Evolutionary conservation across 2,113 vertebrate species (phyloP), one percentile per base, ranked within the genome.

Genomic region (Corythaeola cristata): DNA sequence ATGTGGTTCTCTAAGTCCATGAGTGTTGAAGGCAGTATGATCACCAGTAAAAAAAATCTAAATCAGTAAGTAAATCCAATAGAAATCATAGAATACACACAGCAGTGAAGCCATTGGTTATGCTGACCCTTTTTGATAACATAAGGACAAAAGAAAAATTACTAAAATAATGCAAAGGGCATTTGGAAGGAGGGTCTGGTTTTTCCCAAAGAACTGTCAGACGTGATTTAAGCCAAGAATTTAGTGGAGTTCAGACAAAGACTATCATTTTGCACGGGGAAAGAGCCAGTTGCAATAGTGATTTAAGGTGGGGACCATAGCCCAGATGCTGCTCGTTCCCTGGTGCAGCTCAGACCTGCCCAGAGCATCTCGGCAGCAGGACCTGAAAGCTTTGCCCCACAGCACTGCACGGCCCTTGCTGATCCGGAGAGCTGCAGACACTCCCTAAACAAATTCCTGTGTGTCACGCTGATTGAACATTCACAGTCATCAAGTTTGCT

Each of bases 231-330:
- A n/a, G 32, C 22, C 32, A 47, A 55, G 22, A 39, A 32, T 79
- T 88, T 21, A 56, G 45, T 10, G 37, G 49, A 35, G 52, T 62
- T 71, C 30, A 53, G 53, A 60, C 35, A 44, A 68, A 58, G 41
- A 5, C 2, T 32, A 16, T 17, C 11, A 5, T 75, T 78, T 56
- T 26, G 12, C 21, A 21, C 0, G 0, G 5, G 11, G 28, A 53
- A 88, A 64, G n/a, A 53, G 8, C 8, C 32, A 3, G 11, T 5
- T 72, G 6, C 14, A 35, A 5, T 1, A 49, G 23, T 5, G 62
- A 50, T 76, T 85, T 49, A 55, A 63, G 45, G 0, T 15, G 37
- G 27, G n/a, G 16, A 59, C 2, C 2, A 47, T 5, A 75, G 32
- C 47, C 22, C 33, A 14, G 37, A 9, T 33, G 45, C 52, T 12